phyloP scores from a whole-genome alignment of 2,113 vertebrate genomes.

The Oxyura jamaicensis region DNA sequence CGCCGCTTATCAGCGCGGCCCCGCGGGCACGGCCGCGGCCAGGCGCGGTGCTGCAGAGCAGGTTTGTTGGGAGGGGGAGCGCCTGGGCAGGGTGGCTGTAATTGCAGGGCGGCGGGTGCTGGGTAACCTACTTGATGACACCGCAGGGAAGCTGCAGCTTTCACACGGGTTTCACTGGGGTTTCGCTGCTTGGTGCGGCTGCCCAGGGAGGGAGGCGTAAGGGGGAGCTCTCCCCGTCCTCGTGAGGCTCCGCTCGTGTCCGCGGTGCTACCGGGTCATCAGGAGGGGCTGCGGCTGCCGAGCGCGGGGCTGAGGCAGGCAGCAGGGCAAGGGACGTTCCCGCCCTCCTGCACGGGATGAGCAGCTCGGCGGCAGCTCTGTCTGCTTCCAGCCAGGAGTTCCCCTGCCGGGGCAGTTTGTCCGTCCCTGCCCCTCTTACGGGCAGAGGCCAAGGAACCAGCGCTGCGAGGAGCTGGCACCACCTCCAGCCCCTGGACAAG shows the following conservation, averaged over 20 bases:
- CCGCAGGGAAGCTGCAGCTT: not conserved
- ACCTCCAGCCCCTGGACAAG: not conserved
- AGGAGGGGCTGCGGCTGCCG: too few species aligned
- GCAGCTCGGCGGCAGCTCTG: too few species aligned
- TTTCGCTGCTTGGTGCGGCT: accelerated
- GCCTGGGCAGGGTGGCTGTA: constrained; percentile 53
- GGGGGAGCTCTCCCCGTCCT: too few species aligned
- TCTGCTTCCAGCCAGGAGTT: too few species aligned
- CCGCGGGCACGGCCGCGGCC: constrained; percentile 18
- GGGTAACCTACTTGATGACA: constrained; percentile 43
- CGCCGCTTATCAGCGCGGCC: not conserved
- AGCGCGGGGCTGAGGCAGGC: too few species aligned
- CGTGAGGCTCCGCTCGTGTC: too few species aligned
- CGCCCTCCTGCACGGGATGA: too few species aligned
- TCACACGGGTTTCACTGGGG: not conserved
- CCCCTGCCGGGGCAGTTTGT: not conserved
- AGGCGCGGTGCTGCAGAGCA: constrained; percentile 31
- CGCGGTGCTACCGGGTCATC: too few species aligned
- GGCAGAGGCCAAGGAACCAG: too few species aligned
- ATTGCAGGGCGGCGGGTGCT: constrained; percentile 63
- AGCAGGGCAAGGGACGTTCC: too few species aligned
- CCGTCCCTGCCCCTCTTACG: accelerated
- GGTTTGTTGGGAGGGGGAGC: constrained; percentile 64
- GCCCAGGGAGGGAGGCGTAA: not conserved
- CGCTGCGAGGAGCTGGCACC: not conserved